phyloP scores from a whole-genome alignment of 2,797 vertebrate species.

The Phrynocephalus guinanensis region DNA sequence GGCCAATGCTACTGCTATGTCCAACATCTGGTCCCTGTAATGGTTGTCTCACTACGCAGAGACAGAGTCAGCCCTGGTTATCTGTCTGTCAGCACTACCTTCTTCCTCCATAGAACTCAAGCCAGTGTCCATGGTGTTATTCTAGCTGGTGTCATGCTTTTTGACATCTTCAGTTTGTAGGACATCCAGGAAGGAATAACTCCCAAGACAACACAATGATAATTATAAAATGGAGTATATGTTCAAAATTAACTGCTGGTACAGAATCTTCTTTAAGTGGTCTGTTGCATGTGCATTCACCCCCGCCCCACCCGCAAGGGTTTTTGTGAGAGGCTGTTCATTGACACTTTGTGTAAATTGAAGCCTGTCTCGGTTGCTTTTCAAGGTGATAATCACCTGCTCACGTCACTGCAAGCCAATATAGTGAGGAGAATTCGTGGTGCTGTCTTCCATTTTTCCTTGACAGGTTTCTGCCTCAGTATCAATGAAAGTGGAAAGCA shows the following conservation, averaged over 20 bases:
- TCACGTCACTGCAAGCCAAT: too few species aligned
- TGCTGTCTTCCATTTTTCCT: too few species aligned
- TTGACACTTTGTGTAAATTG: too few species aligned
- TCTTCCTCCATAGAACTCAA: background rate
- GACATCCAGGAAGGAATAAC: constrained; percentile 25
- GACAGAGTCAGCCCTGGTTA: background rate
- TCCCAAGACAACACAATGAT: constrained; percentile 29
- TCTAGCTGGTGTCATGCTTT: background rate
- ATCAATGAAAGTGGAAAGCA: constrained; percentile 14
- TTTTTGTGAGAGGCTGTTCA: too few species aligned
- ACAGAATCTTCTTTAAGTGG: too few species aligned
- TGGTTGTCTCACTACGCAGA: too few species aligned
- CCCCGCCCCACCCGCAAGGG: too few species aligned
- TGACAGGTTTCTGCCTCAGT: background rate
- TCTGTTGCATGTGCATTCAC: too few species aligned
- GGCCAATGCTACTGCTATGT: background rate
- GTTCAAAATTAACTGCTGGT: background rate
- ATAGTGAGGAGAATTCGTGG: too few species aligned
- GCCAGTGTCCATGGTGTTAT: background rate
- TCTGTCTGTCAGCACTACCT: background rate
- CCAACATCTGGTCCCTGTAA: background rate
- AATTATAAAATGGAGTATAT: constrained; percentile 10
- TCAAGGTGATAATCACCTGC: too few species aligned
- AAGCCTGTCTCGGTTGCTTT: too few species aligned
- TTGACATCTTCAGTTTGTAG: constrained; percentile 26